Percentiles rank a stretch among this genome's conserved stretches.
Evolutionary conservation across 2,888 invertebrate species (phyloP).

Genomic region (Sepiola atlantica): DNA sequence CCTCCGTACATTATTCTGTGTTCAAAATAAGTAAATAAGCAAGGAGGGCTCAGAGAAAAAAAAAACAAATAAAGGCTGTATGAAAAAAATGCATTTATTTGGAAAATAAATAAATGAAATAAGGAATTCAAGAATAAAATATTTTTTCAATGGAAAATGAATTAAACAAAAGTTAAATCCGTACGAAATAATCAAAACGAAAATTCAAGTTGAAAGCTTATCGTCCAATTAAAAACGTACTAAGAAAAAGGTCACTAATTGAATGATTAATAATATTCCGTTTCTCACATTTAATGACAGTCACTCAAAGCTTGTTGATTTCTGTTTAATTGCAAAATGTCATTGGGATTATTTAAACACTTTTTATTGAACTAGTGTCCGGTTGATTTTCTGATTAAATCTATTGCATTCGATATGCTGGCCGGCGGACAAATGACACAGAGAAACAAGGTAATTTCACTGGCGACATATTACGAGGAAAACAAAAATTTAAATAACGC

Average conservation of each 20-base stretch:
- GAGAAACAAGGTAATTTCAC: neutral
- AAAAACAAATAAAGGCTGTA: no score
- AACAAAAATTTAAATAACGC: no score
- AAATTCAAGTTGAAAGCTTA: no score
- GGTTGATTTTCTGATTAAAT: neutral
- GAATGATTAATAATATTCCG: neutral
- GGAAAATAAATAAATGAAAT: neutral
- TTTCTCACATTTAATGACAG: neutral
- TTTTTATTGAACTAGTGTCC: neutral
- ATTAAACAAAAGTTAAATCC: no score
- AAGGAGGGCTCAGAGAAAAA: no score
- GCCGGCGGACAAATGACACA: neutral
- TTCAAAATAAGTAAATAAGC: neutral
- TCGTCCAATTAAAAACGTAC: neutral
- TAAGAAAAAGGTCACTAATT: neutral
- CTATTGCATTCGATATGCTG: neutral
- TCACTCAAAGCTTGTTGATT: neutral
- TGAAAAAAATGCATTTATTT: neutral
- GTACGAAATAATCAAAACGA: no score
- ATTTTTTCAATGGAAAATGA: no score
- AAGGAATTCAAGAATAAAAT: neutral
- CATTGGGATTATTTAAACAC: slow-evolving; percentile 18
- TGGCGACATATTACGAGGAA: neutral
- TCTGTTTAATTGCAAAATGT: neutral
- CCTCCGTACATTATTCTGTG: no score